These are phyloP conservation scores for Notarius lentiginosus DNA, from an alignment of 2,113 vertebrate genomes.

Conservation along the genomic window DNA sequence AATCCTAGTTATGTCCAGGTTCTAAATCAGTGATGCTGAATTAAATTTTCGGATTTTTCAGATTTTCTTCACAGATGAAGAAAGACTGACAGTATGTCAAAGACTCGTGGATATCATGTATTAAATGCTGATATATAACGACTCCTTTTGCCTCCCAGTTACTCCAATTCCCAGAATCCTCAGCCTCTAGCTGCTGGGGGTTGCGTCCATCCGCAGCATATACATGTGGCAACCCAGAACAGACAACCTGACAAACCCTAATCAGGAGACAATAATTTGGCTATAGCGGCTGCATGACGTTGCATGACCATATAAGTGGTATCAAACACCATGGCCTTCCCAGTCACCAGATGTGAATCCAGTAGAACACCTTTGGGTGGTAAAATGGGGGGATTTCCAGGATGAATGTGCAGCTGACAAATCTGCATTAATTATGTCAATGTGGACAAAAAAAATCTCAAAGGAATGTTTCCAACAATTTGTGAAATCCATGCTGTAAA, in stretches of 20 bases:
- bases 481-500: no score
- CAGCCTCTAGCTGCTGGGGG: no score
- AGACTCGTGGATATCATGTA: background rate
- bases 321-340: background rate
- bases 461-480: background rate
- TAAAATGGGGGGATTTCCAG: background rate
- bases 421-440: background rate
- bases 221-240: no score
- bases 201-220: no score
- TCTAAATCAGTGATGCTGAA: background rate
- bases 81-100: no score
- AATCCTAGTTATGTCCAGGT: background rate
- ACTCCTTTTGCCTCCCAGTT: background rate
- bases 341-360: background rate
- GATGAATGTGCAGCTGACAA: background rate
- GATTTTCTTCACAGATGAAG: background rate
- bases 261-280: no score
- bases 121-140: background rate
- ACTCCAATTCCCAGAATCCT: background rate
- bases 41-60: background rate
- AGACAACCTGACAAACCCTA: no score
- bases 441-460: background rate
- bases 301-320: no score
- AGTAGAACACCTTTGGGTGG: background rate
- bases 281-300: no score